phyloP scores from a whole-genome alignment of 1,140 invertebrate species.

The Colletes latitarsis region DNA sequence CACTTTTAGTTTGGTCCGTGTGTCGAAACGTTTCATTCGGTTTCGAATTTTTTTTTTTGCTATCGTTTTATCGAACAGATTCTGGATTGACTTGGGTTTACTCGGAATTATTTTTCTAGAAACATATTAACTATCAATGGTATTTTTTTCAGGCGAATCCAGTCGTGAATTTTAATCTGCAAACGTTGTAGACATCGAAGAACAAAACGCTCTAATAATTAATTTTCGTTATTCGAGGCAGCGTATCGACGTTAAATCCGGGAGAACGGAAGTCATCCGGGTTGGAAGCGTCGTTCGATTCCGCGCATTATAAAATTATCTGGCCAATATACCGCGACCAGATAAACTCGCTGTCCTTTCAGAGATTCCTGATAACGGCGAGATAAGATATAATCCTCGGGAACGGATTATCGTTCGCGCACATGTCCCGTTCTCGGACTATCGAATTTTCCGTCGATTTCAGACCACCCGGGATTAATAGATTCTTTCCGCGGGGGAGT shows the following conservation, averaged over 20 bases:
- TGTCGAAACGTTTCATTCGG: too few species aligned
- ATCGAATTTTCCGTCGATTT: constrained; percentile 46
- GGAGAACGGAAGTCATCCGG: neutral
- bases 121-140: too few species aligned
- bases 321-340: constrained; percentile 42
- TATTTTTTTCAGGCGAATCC: too few species aligned
- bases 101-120: too few species aligned
- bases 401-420: constrained; percentile 54
- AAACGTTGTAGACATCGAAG: too few species aligned
- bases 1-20: too few species aligned
- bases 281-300: neutral
- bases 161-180: too few species aligned
- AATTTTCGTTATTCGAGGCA: too few species aligned
- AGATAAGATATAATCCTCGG: constrained; percentile 67
- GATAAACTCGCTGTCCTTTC: constrained; percentile 55
- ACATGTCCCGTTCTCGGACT: constrained; percentile 44
- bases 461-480: constrained; percentile 25
- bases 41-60: too few species aligned
- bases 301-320: constrained; percentile 61
- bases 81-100: too few species aligned
- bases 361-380: constrained; percentile 65
- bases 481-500: constrained; percentile 14
- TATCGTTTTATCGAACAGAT: too few species aligned
- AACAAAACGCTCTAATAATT: too few species aligned
- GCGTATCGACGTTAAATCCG: neutral